A percentile compares a stretch with the other conserved stretches of the same genome.
phyloP scores from a whole-genome alignment of 2,888 invertebrate species.

The Drosophila lacicola region DNA sequence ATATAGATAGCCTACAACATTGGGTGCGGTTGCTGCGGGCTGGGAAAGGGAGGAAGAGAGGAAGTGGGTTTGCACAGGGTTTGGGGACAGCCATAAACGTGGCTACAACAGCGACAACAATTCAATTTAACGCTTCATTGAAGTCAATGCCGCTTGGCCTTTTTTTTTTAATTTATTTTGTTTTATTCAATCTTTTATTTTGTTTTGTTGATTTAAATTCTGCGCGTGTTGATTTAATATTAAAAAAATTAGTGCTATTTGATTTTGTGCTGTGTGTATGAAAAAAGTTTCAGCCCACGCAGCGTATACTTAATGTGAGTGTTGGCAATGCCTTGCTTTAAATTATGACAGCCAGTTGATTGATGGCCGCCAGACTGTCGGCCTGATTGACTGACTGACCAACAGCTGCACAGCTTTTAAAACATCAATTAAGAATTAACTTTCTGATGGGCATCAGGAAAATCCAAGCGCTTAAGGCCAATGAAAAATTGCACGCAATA shows the following conservation, averaged over 20 bases:
- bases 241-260: constrained; percentile 12
- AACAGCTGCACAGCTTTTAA: constrained; percentile 20
- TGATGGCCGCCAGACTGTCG: constrained; percentile 34
- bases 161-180: constrained; percentile 30
- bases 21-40: constrained; percentile 22
- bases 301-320: constrained; percentile 36
- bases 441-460: constrained; percentile 7
- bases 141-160: constrained; percentile 35
- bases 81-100: constrained; percentile 36
- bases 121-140: constrained; percentile 77
- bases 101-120: constrained; percentile 69
- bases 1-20: constrained; percentile 36
- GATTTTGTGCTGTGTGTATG: neutral
- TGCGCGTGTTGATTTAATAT: constrained; percentile 33
- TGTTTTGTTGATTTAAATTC: constrained; percentile 15
- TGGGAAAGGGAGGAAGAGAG: neutral
- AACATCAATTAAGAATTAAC: constrained; percentile 26
- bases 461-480: constrained; percentile 12
- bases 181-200: constrained; percentile 13
- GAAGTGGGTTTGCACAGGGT: neutral
- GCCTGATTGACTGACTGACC: constrained; percentile 42
- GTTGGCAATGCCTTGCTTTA: neutral
- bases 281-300: neutral
- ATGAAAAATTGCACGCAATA: constrained; percentile 37
- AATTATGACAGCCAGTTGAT: constrained; percentile 31